Base-by-base conservation (phyloP, 2,113 vertebrate genomes). In the Geococcyx californianus region DNA sequence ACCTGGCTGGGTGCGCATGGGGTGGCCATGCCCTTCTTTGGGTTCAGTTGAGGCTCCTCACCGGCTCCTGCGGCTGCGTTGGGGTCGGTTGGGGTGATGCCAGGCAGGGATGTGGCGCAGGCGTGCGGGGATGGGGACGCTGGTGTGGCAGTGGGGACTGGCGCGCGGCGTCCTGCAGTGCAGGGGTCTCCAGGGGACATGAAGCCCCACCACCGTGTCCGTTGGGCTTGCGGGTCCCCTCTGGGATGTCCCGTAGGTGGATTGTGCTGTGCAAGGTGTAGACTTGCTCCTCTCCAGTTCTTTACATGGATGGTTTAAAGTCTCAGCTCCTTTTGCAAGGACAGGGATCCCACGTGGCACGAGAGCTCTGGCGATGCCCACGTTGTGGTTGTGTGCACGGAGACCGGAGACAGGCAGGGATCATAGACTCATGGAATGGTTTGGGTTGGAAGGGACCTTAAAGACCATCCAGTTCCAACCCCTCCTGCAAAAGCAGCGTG, bases 1-100 rank as follows among this genome's bases (percentile, higher is more conserved):
- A 3, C 54, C 47, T 0, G 0, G 11, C 42, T 0, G 0, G 0
- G 0, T 6, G 18, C 7, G 9, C 1, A 0, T 10, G 36, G 59
- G 42, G 15, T 16, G 70, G 10, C 33, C 3, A 7, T 3, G 45
- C 51, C 67, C 51, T 55, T 24, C 33, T 60, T 18, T 3, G 3
- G 8, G 13, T 26, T 17, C 45, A 0, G 1, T 2, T 4, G 54
- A 11, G 52, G 44, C 2, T 84, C n/a, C 29, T 45, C 28, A 1
- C 13, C 1, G 5, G 23, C 0, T 10, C 47, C 38, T 13, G 38
- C 8, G 3, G 60, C 70, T 45, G 42, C 52, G 17, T 38, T 23
- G 64, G 59, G 26, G 24, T 24, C 0, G 0, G 9, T 6, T 10
- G 11, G 34, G 70, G 62, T 3, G 49, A n/a, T 6, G 60, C 26